Conservation (phyloP, 37 sponge, comb jelly and placozoan genomes). For the Oopsacas minuta region DNA sequence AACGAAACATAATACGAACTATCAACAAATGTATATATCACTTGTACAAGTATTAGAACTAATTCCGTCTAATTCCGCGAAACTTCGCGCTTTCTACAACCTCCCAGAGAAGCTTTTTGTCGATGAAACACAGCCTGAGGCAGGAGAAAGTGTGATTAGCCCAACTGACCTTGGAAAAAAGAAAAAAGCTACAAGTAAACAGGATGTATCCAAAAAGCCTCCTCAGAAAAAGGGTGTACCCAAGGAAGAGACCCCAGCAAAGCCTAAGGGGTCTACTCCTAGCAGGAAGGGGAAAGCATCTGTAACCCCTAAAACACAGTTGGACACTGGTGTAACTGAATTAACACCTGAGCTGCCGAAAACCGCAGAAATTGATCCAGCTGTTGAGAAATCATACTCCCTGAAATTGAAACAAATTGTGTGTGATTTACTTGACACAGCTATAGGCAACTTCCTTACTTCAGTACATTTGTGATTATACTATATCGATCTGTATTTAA, state of each 20-base stretch:
- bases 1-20: not conserved
- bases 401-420: not conserved
- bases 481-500: not conserved
- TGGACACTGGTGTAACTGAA: not conserved
- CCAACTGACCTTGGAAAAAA: not conserved
- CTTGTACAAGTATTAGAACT: not conserved
- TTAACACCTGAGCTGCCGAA: not conserved
- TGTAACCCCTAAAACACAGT: not conserved
- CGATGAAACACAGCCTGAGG: not conserved
- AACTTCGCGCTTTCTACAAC: slow-evolving; percentile 8
- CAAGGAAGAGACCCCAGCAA: not conserved
- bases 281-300: slow-evolving; percentile 1
- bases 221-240: not conserved
- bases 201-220: not conserved
- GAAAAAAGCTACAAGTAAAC: not conserved
- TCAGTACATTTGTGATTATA: not conserved
- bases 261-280: not conserved
- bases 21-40: not conserved
- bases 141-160: not conserved
- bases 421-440: not conserved
- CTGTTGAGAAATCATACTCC: not conserved
- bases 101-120: slow-evolving; percentile 11
- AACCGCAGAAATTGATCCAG: not conserved
- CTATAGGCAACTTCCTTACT: not conserved
- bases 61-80: not conserved